Conservation (phyloP, 2,797 vertebrate genomes). For the Xiphorhynchus erythropygius region DNA sequence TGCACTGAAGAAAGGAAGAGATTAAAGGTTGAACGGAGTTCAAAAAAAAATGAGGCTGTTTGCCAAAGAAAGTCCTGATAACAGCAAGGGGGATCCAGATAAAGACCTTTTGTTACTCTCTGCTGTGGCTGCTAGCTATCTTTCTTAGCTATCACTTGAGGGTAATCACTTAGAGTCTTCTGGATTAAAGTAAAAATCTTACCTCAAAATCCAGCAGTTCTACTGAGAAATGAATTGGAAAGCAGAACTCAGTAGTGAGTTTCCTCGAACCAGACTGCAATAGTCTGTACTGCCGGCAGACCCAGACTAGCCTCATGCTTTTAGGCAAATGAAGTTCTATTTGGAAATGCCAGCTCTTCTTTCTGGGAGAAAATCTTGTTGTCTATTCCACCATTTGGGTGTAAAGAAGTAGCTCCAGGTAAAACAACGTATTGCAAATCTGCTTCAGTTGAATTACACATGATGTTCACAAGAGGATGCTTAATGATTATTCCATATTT, state of each 20-base stretch:
- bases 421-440: background rate
- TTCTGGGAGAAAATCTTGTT: background rate
- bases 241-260: background rate
- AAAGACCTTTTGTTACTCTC: background rate
- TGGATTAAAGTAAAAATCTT: constrained; percentile 7
- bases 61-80: background rate
- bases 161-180: background rate
- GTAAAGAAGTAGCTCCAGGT: background rate
- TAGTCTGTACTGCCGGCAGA: background rate
- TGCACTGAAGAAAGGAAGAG: background rate
- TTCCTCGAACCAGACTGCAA: background rate
- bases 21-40: background rate
- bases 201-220: background rate
- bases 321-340: background rate
- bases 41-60: background rate
- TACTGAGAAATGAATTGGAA: background rate
- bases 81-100: background rate
- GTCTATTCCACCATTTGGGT: background rate
- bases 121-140: background rate
- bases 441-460: background rate
- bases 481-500: background rate
- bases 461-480: background rate
- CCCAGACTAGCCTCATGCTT: background rate
- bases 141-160: background rate
- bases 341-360: background rate